phyloP scores from a whole-genome alignment of 92 coral and sea anemone genomes.

The Zoanthus gigantus region DNA sequence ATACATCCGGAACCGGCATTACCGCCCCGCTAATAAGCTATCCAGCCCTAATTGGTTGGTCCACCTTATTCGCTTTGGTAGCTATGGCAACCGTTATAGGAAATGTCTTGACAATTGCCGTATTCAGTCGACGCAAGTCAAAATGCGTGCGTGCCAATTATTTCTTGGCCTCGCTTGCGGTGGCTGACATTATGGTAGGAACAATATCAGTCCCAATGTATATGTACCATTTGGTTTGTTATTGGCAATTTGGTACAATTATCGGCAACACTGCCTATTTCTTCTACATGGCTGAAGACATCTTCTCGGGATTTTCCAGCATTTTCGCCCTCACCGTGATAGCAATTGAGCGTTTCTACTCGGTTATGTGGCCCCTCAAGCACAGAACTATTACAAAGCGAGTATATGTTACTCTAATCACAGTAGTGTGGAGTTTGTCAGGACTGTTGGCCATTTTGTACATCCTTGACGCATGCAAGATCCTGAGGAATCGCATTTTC shows the following conservation, averaged over 20 bases:
- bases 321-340: constrained; percentile 79
- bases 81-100: constrained; percentile 74
- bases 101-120: constrained; percentile 75
- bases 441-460: constrained; percentile 66
- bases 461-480: constrained; percentile 68
- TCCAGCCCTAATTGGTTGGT: constrained; percentile 71
- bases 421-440: constrained; percentile 75
- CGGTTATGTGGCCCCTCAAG: constrained; percentile 76
- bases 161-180: constrained; percentile 75
- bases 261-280: constrained; percentile 29
- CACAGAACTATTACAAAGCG: constrained; percentile 67
- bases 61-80: constrained; percentile 65
- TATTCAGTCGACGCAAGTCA: constrained; percentile 76
- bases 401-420: constrained; percentile 63
- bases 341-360: constrained; percentile 75
- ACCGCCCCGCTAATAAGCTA: constrained; percentile 40
- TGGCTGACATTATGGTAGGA: constrained; percentile 82
- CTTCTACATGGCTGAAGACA: constrained; percentile 76
- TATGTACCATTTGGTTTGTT: constrained; percentile 69
- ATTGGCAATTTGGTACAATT: constrained; percentile 63
- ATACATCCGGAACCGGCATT: background rate
- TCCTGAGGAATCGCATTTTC: constrained; percentile 66
- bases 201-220: constrained; percentile 75
- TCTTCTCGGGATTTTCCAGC: constrained; percentile 83
- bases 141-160: constrained; percentile 84